Base-by-base conservation (phyloP, 1,140 invertebrate genomes). In the Nephila pilipes region DNA sequence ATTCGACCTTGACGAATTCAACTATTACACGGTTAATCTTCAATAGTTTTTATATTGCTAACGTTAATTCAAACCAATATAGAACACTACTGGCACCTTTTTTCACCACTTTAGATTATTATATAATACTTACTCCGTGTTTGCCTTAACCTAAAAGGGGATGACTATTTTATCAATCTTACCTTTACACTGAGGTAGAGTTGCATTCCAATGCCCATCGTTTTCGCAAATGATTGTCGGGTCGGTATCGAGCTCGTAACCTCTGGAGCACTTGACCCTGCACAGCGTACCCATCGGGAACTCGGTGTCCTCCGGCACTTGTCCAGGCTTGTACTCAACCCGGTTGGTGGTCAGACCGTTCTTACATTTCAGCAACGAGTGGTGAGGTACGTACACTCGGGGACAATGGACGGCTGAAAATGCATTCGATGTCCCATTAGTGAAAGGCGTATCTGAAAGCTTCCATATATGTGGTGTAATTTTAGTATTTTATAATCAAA, bases 181-280 rank as follows among this genome's bases (percentile, higher is more conserved):
- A 88, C 85, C 85, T 55, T n/a, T 14, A 29, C 85, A 88, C 46
- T 69, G 32, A n/a, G 58, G 8, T 69, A n/a, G 20, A 6, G 63
- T 54, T 10, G 36, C 58, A 20, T 88, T 88, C 85, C 85, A 88
- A n/a, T 46, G 65, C 2, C 85, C 85, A n/a, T 69, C 14, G 22
- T 88, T 60, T 29, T 20, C 20, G 25, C 85, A 88, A 1, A 32
- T 5, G 14, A 88, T 65, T 38, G 22, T 20, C 4, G 1, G 14
- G 22, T 22, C 4, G 8, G 85, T 25, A 20, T 20, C 20, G 1
- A 65, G 8, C 8, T 36, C 32, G 18, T 65, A 88, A 8, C 85
- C 85, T n/a, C 14, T 65, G 12, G 46, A 16, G 60, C 85, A 88
- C 36, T 88, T 88, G 6, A 65, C 36, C 60, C 14, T 63, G 85